Conservation (phyloP, 1,140 invertebrate genomes). For the Whitmania pigra region DNA sequence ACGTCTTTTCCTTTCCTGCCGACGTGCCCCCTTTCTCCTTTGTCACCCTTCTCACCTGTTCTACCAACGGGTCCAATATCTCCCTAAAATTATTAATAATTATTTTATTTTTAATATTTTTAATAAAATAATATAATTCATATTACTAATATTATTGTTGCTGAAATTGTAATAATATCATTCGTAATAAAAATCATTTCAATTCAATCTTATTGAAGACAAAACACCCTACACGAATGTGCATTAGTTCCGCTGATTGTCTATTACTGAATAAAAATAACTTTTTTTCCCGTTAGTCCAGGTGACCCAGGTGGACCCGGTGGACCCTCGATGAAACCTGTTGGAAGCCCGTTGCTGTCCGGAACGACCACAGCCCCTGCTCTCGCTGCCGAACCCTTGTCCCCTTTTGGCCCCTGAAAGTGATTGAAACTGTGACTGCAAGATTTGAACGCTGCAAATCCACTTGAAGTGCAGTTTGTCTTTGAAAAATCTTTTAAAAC, state of each 20-base stretch:
- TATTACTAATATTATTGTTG: not conserved
- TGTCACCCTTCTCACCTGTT: conserved; percentile 74
- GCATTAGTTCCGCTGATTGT: too few species aligned
- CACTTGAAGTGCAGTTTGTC: not conserved
- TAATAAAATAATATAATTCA: not conserved
- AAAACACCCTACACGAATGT: too few species aligned
- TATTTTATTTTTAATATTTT: not conserved
- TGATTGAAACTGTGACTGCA: too few species aligned
- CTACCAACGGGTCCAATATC: conserved; percentile 47
- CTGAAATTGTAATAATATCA: too few species aligned
- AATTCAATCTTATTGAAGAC: too few species aligned
- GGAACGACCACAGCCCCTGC: conserved; percentile 68
- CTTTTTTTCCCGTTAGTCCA: conserved; percentile 65
- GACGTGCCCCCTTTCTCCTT: conserved; percentile 61
- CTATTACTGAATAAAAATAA: conserved; percentile 29
- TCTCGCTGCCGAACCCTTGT: conserved; percentile 65
- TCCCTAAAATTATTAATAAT: not conserved
- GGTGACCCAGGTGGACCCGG: conserved; percentile 76
- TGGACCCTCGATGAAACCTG: conserved; percentile 79
- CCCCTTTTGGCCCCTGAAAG: conserved; percentile 67
- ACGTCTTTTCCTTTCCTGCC: conserved; percentile 15
- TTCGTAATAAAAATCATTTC: too few species aligned
- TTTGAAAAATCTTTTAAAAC: not conserved
- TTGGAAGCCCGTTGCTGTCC: conserved; percentile 68
- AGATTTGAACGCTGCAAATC: not conserved